These are phyloP conservation scores for Entelurus aequoreus DNA, from an alignment of 2,113 vertebrate genomes.

Conservation along the genomic window DNA sequence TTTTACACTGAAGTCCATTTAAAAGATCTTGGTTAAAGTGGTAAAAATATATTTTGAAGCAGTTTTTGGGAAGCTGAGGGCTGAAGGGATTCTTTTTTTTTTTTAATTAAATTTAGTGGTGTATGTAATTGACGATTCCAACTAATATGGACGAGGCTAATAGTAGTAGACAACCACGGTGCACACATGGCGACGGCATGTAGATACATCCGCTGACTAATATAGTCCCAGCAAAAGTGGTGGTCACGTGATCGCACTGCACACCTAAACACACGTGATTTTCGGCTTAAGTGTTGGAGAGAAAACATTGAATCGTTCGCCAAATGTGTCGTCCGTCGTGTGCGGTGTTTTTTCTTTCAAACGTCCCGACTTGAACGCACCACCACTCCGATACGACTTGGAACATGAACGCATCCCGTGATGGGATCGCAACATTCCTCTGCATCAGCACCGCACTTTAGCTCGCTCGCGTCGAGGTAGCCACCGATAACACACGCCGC, in stretches of 20 bases:
- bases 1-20: no score
- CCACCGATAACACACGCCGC: background rate
- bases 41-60: no score
- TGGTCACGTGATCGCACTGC: slow-evolving; percentile 5
- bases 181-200: slow-evolving; percentile 37
- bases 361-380: background rate
- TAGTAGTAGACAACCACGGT: background rate
- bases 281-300: background rate
- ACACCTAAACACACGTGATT: slow-evolving; percentile 4
- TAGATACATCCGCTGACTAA: slow-evolving; percentile 19
- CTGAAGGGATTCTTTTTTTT: no score
- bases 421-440: slow-evolving; percentile 36
- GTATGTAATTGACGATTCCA: no score
- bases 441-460: slow-evolving; percentile 37
- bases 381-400: slow-evolving; percentile 37
- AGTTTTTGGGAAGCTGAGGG: no score
- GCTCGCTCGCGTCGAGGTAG: background rate
- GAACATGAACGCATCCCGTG: slow-evolving; percentile 29
- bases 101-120: no score
- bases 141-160: background rate
- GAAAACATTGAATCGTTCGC: background rate
- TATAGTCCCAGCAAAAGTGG: slow-evolving; percentile 25
- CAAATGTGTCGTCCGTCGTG: background rate
- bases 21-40: no score
- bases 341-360: background rate